These are phyloP conservation scores for Bubo blakistoni DNA, from an alignment of 2,113 vertebrate species.

Conservation along the genomic window DNA sequence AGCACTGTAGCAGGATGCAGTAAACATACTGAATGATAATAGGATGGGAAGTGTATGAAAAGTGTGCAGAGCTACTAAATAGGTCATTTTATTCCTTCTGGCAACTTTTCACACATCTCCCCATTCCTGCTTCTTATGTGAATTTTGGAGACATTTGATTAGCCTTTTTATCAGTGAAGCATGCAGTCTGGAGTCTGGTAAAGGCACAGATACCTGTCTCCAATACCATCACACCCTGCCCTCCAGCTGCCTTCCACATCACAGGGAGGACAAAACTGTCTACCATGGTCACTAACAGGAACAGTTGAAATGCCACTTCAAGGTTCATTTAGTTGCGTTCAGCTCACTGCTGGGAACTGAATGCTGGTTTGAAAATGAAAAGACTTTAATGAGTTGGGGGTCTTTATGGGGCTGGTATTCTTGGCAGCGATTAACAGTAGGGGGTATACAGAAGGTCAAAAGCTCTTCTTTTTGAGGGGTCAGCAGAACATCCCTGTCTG, in stretches of 20 bases:
- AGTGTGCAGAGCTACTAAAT: background rate
- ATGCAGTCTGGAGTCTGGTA: slow-evolving; percentile 43
- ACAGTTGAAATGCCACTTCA: slow-evolving; percentile 70
- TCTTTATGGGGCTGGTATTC: slow-evolving; percentile 75
- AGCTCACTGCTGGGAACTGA: slow-evolving; percentile 75
- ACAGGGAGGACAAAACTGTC: slow-evolving; percentile 56
- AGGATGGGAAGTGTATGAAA: background rate
- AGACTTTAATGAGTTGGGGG: slow-evolving; percentile 75
- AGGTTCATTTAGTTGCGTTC: slow-evolving; percentile 73
- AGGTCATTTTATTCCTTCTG: background rate
- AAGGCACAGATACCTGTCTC: slow-evolving; percentile 56
- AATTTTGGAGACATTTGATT: slow-evolving; percentile 43
- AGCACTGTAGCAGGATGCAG: background rate
- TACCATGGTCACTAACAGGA: slow-evolving; percentile 52
- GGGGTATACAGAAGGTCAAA: slow-evolving; percentile 77
- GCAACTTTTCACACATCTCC: background rate
- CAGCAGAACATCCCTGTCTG: slow-evolving; percentile 75
- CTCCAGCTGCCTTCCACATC: slow-evolving; percentile 66
- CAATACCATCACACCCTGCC: background rate
- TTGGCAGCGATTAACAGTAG: slow-evolving; percentile 74
- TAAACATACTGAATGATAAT: background rate
- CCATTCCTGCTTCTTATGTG: background rate
- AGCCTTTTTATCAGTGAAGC: slow-evolving; percentile 55
- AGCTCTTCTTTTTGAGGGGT: slow-evolving; percentile 75
- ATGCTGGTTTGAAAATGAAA: slow-evolving; percentile 77